Evolutionary conservation across 2,113 vertebrate genomes (phyloP).

Genomic region (Struthidea cinerea): DNA sequence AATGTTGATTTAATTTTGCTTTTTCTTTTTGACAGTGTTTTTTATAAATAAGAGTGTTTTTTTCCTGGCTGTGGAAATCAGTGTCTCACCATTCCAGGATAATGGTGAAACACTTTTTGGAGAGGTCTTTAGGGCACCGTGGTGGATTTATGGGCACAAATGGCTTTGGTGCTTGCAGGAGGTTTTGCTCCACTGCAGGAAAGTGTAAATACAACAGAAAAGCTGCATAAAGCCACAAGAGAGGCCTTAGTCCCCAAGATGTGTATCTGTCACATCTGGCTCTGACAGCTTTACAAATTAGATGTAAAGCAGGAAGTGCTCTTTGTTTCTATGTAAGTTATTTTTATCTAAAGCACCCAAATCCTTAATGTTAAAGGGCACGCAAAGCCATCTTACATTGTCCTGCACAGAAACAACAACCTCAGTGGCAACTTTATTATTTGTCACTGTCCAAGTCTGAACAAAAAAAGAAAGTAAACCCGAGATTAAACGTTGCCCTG

Average conservation of each 20-base stretch:
- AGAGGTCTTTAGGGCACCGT: rapidly evolving
- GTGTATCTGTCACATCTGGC: not conserved
- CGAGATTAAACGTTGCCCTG: not conserved
- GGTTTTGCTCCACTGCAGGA: not conserved
- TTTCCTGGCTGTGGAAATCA: not conserved
- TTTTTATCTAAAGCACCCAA: constrained; percentile 11
- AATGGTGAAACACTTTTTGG: not conserved
- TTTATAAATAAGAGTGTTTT: not conserved
- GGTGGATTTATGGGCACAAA: not conserved
- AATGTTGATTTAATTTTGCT: not conserved
- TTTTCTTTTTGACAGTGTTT: not conserved
- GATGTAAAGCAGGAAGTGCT: not conserved
- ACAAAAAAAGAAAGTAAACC: not conserved
- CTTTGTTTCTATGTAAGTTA: not conserved
- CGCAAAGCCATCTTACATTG: not conserved
- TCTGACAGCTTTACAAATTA: not conserved
- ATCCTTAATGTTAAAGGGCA: not conserved
- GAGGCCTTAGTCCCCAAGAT: not conserved
- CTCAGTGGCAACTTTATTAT: not conserved
- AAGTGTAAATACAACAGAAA: not conserved
- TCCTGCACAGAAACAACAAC: not conserved
- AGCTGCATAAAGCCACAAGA: not conserved
- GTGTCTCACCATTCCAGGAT: not conserved
- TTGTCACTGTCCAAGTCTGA: not conserved
- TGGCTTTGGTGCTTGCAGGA: not conserved